A percentile compares a stretch with the other conserved stretches of the same genome.
Evolutionary conservation across 2,797 vertebrate genomes (phyloP).

Genomic region (Hippopotamyrus pictus): DNA sequence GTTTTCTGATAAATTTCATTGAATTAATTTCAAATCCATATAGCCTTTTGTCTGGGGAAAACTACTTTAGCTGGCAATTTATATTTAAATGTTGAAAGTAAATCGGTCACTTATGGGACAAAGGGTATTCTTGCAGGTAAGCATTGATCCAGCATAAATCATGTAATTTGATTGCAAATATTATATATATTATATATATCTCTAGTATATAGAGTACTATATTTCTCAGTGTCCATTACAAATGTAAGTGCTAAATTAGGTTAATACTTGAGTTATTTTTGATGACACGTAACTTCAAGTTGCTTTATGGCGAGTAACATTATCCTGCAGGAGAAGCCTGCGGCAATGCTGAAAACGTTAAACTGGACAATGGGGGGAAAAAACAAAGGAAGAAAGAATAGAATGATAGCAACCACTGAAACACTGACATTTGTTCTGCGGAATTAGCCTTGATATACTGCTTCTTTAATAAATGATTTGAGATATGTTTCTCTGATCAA

Average conservation of each 20-base stretch:
- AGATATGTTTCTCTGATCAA: not conserved
- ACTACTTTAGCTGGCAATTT: not conserved
- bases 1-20: not conserved
- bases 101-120: not conserved
- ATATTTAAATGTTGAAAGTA: not conserved
- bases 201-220: not conserved
- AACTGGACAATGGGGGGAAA: not conserved
- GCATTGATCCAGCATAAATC: not conserved
- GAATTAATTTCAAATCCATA: not conserved
- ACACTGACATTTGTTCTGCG: not conserved
- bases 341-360: not conserved
- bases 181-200: too few species aligned
- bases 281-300: not conserved
- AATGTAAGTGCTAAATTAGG: not conserved
- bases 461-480: not conserved
- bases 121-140: not conserved
- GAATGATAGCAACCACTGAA: not conserved
- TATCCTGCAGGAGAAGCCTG: not conserved
- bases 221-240: not conserved
- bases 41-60: not conserved
- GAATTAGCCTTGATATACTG: not conserved
- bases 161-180: not conserved
- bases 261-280: not conserved
- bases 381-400: not conserved
- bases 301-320: not conserved